These are phyloP conservation scores for Ibycter americanus DNA, from an alignment of 2,797 vertebrate species.

Conservation along the genomic window DNA sequence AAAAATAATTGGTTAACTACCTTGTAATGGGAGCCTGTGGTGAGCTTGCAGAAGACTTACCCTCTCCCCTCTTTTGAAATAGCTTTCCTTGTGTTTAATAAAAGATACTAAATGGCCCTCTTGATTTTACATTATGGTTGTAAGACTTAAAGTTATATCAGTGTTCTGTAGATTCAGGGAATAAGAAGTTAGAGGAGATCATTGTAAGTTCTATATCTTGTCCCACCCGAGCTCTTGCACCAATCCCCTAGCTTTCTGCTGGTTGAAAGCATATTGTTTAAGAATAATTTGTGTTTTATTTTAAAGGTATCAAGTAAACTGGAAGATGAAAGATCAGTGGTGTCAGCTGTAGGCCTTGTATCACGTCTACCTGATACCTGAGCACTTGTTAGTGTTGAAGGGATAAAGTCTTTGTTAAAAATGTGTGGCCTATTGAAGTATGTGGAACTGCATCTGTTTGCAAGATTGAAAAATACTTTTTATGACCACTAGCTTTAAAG, in stretches of 20 bases:
- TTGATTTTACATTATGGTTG: background rate
- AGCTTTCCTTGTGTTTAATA: background rate
- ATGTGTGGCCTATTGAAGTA: background rate
- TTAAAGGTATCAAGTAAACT: background rate
- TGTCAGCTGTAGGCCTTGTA: background rate
- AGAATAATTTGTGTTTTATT: background rate
- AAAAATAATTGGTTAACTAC: slow-evolving; percentile 24
- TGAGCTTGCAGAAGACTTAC: background rate
- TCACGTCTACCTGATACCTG: background rate
- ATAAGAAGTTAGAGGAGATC: background rate
- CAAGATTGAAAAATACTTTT: background rate
- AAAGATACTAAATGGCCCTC: background rate
- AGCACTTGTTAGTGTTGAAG: background rate
- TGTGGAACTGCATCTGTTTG: background rate
- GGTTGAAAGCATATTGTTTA: background rate
- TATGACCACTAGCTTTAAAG: background rate
- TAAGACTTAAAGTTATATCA: background rate
- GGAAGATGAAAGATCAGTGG: background rate
- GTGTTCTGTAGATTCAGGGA: background rate
- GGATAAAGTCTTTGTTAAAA: background rate
- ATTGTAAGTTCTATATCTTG: background rate
- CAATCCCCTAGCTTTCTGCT: background rate
- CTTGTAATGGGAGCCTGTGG: background rate
- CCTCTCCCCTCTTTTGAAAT: background rate
- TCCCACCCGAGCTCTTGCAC: background rate